These are phyloP conservation scores for Meliscaeva auricollis DNA, from an alignment of 2,888 invertebrate genomes.

Conservation along the genomic window DNA sequence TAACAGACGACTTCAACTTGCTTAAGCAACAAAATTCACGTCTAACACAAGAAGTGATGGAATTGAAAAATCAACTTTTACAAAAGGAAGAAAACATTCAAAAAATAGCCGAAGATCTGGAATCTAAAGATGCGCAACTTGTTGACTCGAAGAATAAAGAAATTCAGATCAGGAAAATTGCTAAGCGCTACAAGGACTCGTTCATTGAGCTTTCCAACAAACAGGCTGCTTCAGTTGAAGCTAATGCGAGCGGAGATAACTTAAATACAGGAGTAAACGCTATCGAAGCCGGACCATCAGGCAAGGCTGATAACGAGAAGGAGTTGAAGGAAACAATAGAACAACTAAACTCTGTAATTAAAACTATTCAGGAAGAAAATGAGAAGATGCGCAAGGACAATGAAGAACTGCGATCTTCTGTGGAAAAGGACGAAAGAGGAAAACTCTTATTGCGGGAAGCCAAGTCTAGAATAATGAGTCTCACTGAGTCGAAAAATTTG, in stretches of 20 bases:
- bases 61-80: slow-evolving; percentile 86
- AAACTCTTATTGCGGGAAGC: slow-evolving; percentile 90
- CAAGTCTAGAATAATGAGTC: slow-evolving; percentile 89
- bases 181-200: slow-evolving; percentile 95
- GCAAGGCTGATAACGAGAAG: slow-evolving; percentile 77
- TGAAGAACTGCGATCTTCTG: slow-evolving; percentile 88
- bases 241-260: slow-evolving; percentile 85
- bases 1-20: slow-evolving; percentile 87
- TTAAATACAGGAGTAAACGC: slow-evolving; percentile 78
- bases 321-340: slow-evolving; percentile 84
- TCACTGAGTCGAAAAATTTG: slow-evolving; percentile 89
- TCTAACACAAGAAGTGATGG: slow-evolving; percentile 87
- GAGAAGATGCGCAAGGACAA: slow-evolving; percentile 87
- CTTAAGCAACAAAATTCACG: slow-evolving; percentile 86
- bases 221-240: slow-evolving; percentile 87
- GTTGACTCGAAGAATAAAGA: slow-evolving; percentile 89
- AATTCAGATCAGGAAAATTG: slow-evolving; percentile 93
- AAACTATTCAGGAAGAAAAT: slow-evolving; percentile 84
- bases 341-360: slow-evolving; percentile 84
- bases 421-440: slow-evolving; percentile 88
- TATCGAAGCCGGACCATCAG: slow-evolving; percentile 72
- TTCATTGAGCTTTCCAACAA: slow-evolving; percentile 91
- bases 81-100: slow-evolving; percentile 87
- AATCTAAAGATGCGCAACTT: slow-evolving; percentile 88
- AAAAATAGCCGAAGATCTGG: slow-evolving; percentile 88